These are phyloP conservation scores for Epinephelus cyanopodus DNA, from an alignment of 2,113 vertebrate genomes.

Conservation along the genomic window DNA sequence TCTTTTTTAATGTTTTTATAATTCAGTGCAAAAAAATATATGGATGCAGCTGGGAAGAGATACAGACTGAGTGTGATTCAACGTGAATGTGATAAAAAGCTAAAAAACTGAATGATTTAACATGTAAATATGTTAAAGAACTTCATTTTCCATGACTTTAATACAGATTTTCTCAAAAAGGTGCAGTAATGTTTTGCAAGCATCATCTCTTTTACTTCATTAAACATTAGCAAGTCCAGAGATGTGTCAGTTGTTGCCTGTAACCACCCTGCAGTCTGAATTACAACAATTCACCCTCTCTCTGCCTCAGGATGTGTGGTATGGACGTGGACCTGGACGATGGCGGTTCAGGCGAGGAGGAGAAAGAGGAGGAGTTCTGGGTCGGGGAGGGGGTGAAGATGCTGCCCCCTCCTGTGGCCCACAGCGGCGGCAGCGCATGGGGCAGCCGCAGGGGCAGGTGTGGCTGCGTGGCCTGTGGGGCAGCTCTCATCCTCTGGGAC, in stretches of 20 bases:
- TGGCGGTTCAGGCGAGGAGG: constrained; percentile 73
- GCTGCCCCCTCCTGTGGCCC: constrained; percentile 82
- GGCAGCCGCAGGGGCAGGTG: constrained; percentile 84
- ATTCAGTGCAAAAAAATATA: background rate
- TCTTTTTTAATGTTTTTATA: background rate
- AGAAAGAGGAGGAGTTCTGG: constrained; percentile 83
- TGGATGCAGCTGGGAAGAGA: background rate
- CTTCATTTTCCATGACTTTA: background rate
- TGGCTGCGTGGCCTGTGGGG: constrained; percentile 88
- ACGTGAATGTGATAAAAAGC: background rate
- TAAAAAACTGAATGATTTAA: background rate
- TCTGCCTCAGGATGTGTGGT: constrained; percentile 82
- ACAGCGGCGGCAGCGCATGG: constrained; percentile 75
- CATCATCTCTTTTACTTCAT: background rate
- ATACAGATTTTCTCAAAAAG: background rate
- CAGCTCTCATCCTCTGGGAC: constrained; percentile 87
- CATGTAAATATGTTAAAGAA: background rate
- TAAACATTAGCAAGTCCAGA: background rate
- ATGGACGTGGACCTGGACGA: constrained; percentile 81
- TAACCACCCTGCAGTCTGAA: background rate
- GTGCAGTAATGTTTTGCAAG: background rate
- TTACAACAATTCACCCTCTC: too few relatives aligned
- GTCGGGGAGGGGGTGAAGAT: constrained; percentile 82
- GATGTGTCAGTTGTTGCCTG: background rate
- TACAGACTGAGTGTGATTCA: background rate